Percentiles rank a stretch among this genome's conserved stretches.
phyloP scores from a whole-genome alignment of 2,888 invertebrate genomes.

The Acrocyrtus sp. region DNA sequence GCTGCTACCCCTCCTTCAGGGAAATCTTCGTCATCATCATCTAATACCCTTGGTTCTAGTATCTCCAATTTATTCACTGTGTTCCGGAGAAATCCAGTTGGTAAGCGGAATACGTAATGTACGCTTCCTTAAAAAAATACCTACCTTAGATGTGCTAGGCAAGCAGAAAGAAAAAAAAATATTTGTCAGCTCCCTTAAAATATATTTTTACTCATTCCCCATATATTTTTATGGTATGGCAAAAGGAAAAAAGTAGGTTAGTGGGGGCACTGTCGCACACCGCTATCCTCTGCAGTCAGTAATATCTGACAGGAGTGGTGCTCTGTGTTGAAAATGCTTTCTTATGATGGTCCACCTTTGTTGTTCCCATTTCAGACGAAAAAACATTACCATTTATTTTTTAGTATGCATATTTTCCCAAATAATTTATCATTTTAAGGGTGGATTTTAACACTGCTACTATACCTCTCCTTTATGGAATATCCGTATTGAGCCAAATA shows the following conservation, averaged over 20 bases:
- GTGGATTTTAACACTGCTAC: neutral
- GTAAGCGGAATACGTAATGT: too few relatives aligned
- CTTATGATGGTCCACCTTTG: too few relatives aligned
- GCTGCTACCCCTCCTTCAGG: neutral
- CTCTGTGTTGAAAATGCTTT: too few relatives aligned
- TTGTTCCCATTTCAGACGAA: too few relatives aligned
- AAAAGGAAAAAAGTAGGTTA: neutral
- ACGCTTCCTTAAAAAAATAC: too few relatives aligned
- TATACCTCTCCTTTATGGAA: neutral
- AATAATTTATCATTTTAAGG: neutral
- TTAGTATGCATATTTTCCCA: neutral
- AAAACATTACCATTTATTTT: too few relatives aligned
- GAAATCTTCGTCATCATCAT: neutral
- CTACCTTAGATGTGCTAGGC: too few relatives aligned
- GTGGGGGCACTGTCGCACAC: neutral
- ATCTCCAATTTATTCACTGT: conserved; percentile 11
- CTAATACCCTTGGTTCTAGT: neutral
- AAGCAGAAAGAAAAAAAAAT: neutral
- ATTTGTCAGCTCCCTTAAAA: neutral
- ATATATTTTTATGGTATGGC: neutral
- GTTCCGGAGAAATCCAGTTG: conserved; percentile 10
- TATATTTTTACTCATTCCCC: neutral
- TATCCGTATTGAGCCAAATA: neutral
- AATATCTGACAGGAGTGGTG: too few relatives aligned
- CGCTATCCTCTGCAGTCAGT: neutral